Conservation (phyloP, 2,888 invertebrate species). For the Rhingia campestris region DNA sequence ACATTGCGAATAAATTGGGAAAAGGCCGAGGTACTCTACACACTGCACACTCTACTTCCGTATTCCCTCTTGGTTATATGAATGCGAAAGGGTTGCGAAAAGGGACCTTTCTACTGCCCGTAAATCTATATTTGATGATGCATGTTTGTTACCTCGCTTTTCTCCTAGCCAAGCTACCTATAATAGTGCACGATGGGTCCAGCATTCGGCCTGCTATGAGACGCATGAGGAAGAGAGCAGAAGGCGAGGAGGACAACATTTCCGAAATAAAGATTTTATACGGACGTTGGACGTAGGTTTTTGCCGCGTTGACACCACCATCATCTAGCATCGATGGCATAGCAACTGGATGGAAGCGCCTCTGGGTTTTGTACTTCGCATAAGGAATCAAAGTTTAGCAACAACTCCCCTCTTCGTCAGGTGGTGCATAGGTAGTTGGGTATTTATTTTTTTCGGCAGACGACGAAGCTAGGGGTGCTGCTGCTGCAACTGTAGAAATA, state of each 20-base stretch:
- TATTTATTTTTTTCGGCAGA: slow-evolving; percentile 23
- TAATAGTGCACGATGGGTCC: slow-evolving; percentile 65
- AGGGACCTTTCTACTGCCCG: slow-evolving; percentile 71
- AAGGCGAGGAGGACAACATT: slow-evolving; percentile 60
- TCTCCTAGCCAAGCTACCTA: slow-evolving; percentile 44
- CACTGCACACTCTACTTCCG: slow-evolving; percentile 63
- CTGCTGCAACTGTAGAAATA: slow-evolving; percentile 46
- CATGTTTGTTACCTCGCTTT: slow-evolving; percentile 72
- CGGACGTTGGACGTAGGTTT: slow-evolving; percentile 65
- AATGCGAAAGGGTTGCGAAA: slow-evolving; percentile 72
- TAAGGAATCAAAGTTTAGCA: slow-evolving; percentile 70
- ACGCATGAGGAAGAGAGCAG: slow-evolving; percentile 1
- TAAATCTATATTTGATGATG: slow-evolving; percentile 75
- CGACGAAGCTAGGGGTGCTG: background rate
- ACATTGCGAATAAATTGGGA: slow-evolving; percentile 73
- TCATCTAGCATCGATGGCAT: slow-evolving; percentile 68
- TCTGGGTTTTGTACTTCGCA: slow-evolving; percentile 63
- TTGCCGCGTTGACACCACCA: slow-evolving; percentile 72
- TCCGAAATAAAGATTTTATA: slow-evolving; percentile 72
- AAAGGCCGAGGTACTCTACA: slow-evolving; percentile 57
- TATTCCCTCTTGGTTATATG: slow-evolving; percentile 73
- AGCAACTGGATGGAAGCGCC: slow-evolving; percentile 66
- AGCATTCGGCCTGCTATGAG: slow-evolving; percentile 34
- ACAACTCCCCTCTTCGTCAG: slow-evolving; percentile 54
- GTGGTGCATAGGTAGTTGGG: background rate